Conservation (phyloP, 2,888 invertebrate species). For the Notodromas monacha region DNA sequence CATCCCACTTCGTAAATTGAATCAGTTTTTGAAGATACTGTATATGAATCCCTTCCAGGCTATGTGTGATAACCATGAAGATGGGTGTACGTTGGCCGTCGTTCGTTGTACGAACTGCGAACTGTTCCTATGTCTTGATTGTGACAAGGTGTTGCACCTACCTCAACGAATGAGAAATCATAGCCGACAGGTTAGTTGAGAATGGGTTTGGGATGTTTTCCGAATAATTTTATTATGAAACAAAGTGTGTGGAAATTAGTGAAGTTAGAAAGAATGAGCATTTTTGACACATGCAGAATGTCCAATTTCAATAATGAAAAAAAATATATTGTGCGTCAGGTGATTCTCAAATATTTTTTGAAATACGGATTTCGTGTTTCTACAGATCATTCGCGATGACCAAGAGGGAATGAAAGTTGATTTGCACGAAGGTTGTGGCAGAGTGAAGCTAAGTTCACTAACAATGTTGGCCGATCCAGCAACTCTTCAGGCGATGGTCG, state of each 20-base stretch:
- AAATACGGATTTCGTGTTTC: constrained; percentile 8
- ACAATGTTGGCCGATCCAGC: constrained; percentile 66
- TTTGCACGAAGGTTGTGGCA: constrained; percentile 73
- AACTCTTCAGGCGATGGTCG: constrained; percentile 36
- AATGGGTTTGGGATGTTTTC: no score
- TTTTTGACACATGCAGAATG: no score
- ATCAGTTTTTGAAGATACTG: no score
- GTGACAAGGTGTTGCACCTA: constrained; percentile 74
- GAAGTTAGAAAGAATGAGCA: no score
- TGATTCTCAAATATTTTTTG: constrained; percentile 1
- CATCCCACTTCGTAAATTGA: no score
- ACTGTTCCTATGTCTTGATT: constrained; percentile 73
- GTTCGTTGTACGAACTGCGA: constrained; percentile 72
- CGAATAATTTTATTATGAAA: no score
- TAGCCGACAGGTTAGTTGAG: constrained; percentile 31
- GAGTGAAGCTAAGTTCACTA: constrained; percentile 82
- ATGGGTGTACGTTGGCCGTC: constrained; percentile 62
- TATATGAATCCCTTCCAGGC: constrained; percentile 24
- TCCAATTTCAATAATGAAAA: background rate
- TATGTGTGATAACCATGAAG: constrained; percentile 82
- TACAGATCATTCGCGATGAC: constrained; percentile 69
- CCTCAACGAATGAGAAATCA: constrained; percentile 55
- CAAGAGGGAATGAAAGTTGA: constrained; percentile 84
- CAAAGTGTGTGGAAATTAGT: no score
- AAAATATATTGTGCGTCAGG: background rate